Conservation (phyloP, 2,888 invertebrate species). For the Hypsopygia costalis region DNA sequence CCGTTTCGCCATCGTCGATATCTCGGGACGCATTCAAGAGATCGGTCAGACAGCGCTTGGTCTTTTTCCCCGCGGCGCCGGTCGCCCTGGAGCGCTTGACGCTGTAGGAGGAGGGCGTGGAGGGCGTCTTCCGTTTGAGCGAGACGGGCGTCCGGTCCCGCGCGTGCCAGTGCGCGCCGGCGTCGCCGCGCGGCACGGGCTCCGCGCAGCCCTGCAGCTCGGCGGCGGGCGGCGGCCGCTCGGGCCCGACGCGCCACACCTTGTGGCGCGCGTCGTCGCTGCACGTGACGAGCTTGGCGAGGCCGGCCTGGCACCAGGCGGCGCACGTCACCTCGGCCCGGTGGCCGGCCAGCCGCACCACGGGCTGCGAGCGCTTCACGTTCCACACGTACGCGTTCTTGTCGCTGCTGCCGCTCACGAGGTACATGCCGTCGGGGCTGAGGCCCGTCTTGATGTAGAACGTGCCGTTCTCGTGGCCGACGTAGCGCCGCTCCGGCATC, state of each 20-base stretch:
- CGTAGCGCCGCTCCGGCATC: constrained; percentile 83
- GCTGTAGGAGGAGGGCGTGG: constrained; percentile 33
- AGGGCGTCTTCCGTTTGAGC: constrained; percentile 46
- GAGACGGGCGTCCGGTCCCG: constrained; percentile 74
- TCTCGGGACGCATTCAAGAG: constrained; percentile 51
- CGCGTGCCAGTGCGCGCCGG: constrained; percentile 40
- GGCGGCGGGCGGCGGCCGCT: constrained; percentile 46
- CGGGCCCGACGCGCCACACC: constrained; percentile 86
- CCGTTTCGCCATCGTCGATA: constrained; percentile 31
- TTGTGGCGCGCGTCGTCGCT: constrained; percentile 90
- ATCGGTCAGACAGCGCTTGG: constrained; percentile 65
- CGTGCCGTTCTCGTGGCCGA: constrained; percentile 88
- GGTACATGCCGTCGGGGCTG: constrained; percentile 89
- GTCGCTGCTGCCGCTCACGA: constrained; percentile 94
- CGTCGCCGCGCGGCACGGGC: constrained; percentile 33
- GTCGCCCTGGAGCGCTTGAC: constrained; percentile 28
- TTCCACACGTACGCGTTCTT: constrained; percentile 94
- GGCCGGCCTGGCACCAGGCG: constrained; percentile 85
- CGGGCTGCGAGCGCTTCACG: constrained; percentile 81
- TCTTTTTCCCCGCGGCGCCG: constrained; percentile 28
- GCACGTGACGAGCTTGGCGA: constrained; percentile 86
- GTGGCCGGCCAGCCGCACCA: constrained; percentile 87
- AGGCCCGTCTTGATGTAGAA: constrained; percentile 93
- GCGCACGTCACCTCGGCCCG: constrained; percentile 93
- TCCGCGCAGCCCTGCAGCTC: constrained; percentile 59